Evolutionary conservation across 2,888 invertebrate genomes (phyloP).

Genomic region (Cryptocheilus praepositus): DNA sequence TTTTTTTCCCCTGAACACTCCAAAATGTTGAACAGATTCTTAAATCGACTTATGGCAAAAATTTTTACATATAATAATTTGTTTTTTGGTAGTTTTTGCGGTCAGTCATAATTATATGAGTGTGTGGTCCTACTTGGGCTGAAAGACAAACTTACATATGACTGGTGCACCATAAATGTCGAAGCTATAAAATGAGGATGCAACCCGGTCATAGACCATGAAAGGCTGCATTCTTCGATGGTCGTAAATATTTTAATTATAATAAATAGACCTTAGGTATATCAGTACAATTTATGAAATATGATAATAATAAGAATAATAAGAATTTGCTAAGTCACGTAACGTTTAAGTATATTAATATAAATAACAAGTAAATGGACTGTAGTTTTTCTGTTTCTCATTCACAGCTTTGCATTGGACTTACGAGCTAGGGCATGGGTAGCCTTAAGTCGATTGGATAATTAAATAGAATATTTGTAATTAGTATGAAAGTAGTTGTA

Average conservation of each 20-base stretch:
- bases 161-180: slow-evolving; percentile 38
- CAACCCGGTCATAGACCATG: slow-evolving; percentile 5
- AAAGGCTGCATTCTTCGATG: slow-evolving; percentile 20
- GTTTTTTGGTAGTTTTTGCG: slow-evolving; percentile 27
- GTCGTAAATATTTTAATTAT: slow-evolving; percentile 39
- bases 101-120: slow-evolving; percentile 44
- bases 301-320: slow-evolving; percentile 42
- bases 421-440: slow-evolving; percentile 59
- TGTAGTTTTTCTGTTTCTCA: slow-evolving; percentile 42
- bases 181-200: slow-evolving; percentile 46
- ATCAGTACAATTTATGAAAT: slow-evolving; percentile 46
- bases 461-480: slow-evolving; percentile 66
- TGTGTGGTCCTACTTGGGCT: slow-evolving; percentile 40
- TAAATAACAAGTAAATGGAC: slow-evolving; percentile 60
- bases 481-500: slow-evolving; percentile 71
- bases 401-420: slow-evolving; percentile 59
- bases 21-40: slow-evolving; percentile 44
- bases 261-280: slow-evolving; percentile 45
- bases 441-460: slow-evolving; percentile 61
- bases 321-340: slow-evolving; percentile 43
- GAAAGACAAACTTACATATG: slow-evolving; percentile 43
- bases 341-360: slow-evolving; percentile 44
- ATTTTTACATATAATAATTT: slow-evolving; percentile 35
- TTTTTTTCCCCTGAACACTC: slow-evolving; percentile 36
- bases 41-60: slow-evolving; percentile 28